Evolutionary conservation across 2,797 vertebrate genomes (phyloP).

Genomic region (Eulemur mongoz): DNA sequence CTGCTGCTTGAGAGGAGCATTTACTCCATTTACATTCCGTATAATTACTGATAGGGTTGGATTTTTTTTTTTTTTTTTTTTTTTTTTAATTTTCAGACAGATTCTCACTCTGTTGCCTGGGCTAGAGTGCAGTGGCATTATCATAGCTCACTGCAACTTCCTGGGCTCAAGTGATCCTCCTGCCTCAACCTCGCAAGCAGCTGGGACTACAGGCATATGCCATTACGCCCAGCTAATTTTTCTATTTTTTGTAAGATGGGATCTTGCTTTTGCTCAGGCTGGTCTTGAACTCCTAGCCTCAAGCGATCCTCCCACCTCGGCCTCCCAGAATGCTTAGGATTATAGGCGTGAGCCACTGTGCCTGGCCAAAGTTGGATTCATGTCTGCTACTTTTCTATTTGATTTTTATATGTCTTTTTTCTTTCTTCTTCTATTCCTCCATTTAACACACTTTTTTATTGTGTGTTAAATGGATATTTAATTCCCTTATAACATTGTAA

Average conservation of each 20-base stretch:
- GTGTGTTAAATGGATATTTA: background rate
- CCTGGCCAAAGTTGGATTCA: no score
- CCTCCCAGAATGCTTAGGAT: background rate
- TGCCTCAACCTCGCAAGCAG: background rate
- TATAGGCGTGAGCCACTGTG: background rate
- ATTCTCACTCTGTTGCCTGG: background rate
- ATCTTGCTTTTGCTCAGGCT: background rate
- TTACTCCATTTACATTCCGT: no score
- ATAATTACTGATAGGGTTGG: no score
- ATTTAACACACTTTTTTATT: background rate
- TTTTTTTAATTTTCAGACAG: background rate
- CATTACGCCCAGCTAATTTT: background rate
- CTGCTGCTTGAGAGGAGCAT: no score
- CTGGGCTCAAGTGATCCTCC: background rate
- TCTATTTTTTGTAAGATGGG: background rate
- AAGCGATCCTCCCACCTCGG: background rate
- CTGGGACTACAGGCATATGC: background rate
- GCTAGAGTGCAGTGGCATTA: background rate
- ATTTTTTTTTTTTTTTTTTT: no score
- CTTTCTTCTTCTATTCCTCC: background rate
- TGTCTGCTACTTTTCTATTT: background rate
- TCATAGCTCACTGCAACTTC: background rate
- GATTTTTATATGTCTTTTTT: background rate
- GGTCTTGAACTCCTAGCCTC: background rate
- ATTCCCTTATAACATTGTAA: background rate